Evolutionary conservation across 2,888 invertebrate genomes (phyloP), one percentile per base, ranked within the genome.

Genomic region (Yponomeuta evonymella): DNA sequence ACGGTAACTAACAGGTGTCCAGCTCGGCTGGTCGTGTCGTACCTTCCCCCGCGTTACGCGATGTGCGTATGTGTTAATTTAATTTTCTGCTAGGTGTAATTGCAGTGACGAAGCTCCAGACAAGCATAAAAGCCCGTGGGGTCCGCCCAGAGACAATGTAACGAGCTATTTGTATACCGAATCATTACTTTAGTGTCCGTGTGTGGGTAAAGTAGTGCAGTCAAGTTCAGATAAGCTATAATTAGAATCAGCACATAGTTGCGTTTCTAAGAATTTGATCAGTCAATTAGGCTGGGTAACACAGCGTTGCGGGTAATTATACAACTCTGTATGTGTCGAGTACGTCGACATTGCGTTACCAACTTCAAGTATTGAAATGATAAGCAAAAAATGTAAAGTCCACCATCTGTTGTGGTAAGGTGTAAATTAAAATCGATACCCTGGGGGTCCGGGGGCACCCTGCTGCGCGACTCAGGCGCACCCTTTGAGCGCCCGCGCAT

Each of bases 61-160:
- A 76, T 77, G 81, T 87, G 88, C 87, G 89, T 88, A 90, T 90
- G 88, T 89, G 88, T 89, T 91, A 91, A 91, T 91, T 91, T 89
- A 91, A 91, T 91, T 91, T 90, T 90, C 89, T 86, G 87, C 86
- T 89, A 79, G 87, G 83, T 84, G 83, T 90, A 89, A 90, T 90
- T 90, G 88, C 86, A 84, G 82, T 79, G 73, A 72, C 70, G 72
- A 75, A 80, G 81, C 79, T 77, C 79, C 78, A 81, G 82, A 79
- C 82, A 78, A 81, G 78, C 81, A 78, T 48, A 9, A 51, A 33
- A 63, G 43, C n/a, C 11, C 70, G 80, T 79, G 80, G 79, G 79
- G 78, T 78, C 80, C 76, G 78, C 79, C 82, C 81, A 80, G 81
- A n/a, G 85, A 84, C 85, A 83, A 79, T 85, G 83, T 85, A 84